These are phyloP conservation scores for Iselma pallidipennis DNA, from an alignment of 2,888 invertebrate species.

Conservation along the genomic window DNA sequence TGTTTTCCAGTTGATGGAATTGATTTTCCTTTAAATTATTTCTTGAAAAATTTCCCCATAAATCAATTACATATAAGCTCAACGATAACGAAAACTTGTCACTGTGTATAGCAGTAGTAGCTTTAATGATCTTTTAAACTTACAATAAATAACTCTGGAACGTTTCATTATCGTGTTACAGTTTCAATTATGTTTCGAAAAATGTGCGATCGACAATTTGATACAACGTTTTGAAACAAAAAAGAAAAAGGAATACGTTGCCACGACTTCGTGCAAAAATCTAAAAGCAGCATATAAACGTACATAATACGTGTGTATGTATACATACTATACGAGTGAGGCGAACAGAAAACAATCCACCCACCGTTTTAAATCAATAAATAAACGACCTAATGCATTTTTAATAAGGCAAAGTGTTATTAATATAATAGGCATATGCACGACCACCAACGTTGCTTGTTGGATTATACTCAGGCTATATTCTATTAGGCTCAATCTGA, in stretches of 20 bases:
- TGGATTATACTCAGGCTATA: constrained; percentile 37
- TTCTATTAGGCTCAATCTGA: constrained; percentile 51
- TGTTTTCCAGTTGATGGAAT: too few relatives aligned
- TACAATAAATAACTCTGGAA: constrained; percentile 19
- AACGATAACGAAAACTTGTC: too few relatives aligned
- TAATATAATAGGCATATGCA: constrained; percentile 52
- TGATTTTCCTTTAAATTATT: too few relatives aligned
- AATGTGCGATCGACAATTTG: constrained; percentile 20
- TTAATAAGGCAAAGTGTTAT: constrained; percentile 55
- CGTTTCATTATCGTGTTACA: constrained; percentile 33
- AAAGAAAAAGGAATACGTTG: neutral
- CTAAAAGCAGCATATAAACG: neutral
- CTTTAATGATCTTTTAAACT: constrained; percentile 12
- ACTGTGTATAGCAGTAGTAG: too few relatives aligned
- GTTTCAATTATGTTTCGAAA: constrained; percentile 34
- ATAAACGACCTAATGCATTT: constrained; percentile 54
- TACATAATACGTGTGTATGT: constrained; percentile 8
- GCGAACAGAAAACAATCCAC: constrained; percentile 38
- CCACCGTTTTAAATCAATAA: constrained; percentile 54
- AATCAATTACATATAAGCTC: too few relatives aligned
- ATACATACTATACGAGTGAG: too few relatives aligned
- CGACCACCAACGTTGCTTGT: constrained; percentile 52
- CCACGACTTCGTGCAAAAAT: constrained; percentile 19
- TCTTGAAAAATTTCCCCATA: too few relatives aligned
- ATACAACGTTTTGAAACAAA: too few relatives aligned